A percentile compares a stretch with the other conserved stretches of the same genome.
Conservation (phyloP, 2,888 invertebrate genomes). For the Athalia circularis region DNA sequence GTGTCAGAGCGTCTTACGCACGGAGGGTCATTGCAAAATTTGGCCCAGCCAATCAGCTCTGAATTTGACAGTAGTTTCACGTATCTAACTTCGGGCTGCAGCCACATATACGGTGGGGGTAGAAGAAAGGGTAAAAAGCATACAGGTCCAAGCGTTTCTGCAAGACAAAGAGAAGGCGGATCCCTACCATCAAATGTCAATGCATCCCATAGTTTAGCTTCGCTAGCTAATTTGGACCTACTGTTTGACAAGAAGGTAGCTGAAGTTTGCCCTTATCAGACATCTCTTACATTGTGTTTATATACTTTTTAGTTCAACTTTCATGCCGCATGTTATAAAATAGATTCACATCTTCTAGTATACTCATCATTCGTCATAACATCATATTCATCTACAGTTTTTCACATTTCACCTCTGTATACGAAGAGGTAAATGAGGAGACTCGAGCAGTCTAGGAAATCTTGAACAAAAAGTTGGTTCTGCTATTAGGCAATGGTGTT, state of each 20-base stretch:
- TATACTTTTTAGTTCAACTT: too few species aligned
- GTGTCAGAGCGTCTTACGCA: slow-evolving; percentile 76
- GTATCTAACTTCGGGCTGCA: slow-evolving; percentile 66
- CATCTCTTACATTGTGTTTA: too few species aligned
- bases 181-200: slow-evolving; percentile 79
- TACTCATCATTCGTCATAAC: background rate
- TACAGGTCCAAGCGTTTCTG: slow-evolving; percentile 71
- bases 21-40: slow-evolving; percentile 78
- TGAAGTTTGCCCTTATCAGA: slow-evolving; percentile 8
- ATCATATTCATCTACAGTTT: too few species aligned
- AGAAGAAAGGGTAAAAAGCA: slow-evolving; percentile 68
- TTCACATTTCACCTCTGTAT: too few species aligned
- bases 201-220: slow-evolving; percentile 72
- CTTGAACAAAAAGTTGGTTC: too few species aligned
- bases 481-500: too few species aligned
- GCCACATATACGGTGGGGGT: slow-evolving; percentile 68
- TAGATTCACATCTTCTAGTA: background rate
- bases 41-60: slow-evolving; percentile 75
- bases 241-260: slow-evolving; percentile 70
- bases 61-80: slow-evolving; percentile 70
- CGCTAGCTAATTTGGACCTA: slow-evolving; percentile 68
- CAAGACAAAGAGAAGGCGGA: slow-evolving; percentile 81
- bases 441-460: too few species aligned
- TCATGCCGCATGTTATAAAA: too few species aligned
- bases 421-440: too few species aligned